Conservation (phyloP, 2,888 invertebrate species). For the Trichogramma evanescens region DNA sequence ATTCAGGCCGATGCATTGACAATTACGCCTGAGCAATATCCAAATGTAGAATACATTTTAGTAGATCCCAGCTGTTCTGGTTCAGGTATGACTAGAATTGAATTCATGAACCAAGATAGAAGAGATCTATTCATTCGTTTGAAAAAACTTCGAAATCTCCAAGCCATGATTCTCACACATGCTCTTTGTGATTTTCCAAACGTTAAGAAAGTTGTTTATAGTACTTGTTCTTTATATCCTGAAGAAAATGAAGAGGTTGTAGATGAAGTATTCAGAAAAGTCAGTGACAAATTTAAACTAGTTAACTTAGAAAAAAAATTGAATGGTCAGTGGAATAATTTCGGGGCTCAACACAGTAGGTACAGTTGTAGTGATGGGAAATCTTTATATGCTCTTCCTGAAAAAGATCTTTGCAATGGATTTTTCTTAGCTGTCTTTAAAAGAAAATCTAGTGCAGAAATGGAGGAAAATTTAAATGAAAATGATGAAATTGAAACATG, state of each 20-base stretch:
- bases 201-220: conserved; percentile 84
- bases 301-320: conserved; percentile 57
- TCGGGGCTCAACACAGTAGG: conserved; percentile 59
- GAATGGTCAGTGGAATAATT: conserved; percentile 62
- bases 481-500: not conserved
- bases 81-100: conserved; percentile 62
- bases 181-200: conserved; percentile 78
- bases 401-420: conserved; percentile 78
- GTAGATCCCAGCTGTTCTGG: conserved; percentile 97
- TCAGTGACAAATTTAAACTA: conserved; percentile 52
- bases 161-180: conserved; percentile 76
- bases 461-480: conserved; percentile 24
- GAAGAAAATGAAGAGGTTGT: conserved; percentile 93
- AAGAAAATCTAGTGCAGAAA: conserved; percentile 39
- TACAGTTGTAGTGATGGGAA: conserved; percentile 52
- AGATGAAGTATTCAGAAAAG: conserved; percentile 55
- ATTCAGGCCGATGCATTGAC: conserved; percentile 67
- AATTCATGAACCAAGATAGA: conserved; percentile 48
- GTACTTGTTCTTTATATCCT: conserved; percentile 85
- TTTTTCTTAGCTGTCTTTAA: conserved; percentile 93
- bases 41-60: conserved; percentile 79
- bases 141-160: conserved; percentile 65
- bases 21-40: conserved; percentile 55
- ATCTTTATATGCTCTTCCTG: conserved; percentile 73
- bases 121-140: conserved; percentile 53